Evolutionary conservation across 1,140 invertebrate species (phyloP).

Genomic region (Drosophila tropicalis): DNA sequence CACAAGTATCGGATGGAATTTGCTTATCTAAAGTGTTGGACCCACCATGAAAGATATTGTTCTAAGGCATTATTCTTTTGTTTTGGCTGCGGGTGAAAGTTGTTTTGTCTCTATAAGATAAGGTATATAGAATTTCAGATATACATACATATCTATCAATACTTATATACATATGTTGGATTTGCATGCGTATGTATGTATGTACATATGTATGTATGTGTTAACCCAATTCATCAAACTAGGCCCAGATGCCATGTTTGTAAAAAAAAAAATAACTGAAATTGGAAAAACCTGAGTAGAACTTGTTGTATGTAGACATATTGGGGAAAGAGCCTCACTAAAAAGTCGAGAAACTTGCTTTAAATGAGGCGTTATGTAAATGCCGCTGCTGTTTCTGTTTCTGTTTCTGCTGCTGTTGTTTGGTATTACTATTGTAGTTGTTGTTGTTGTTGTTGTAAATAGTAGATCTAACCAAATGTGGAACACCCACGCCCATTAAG

Average conservation of each 20-base stretch:
- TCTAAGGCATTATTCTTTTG: background rate
- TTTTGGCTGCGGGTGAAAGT: slow-evolving; percentile 29
- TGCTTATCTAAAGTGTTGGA: slow-evolving; percentile 9
- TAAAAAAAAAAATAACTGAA: slow-evolving; percentile 24
- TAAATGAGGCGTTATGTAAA: slow-evolving; percentile 59
- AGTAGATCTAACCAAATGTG: slow-evolving; percentile 59
- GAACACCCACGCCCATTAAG: slow-evolving; percentile 52
- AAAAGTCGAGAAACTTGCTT: slow-evolving; percentile 46
- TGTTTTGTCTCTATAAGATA: slow-evolving; percentile 23
- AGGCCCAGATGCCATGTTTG: slow-evolving; percentile 40
- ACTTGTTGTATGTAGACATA: slow-evolving; percentile 38
- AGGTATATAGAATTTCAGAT: background rate
- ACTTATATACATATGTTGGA: background rate
- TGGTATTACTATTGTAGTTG: slow-evolving; percentile 2
- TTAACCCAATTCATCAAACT: slow-evolving; percentile 40
- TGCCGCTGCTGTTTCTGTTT: slow-evolving; percentile 11
- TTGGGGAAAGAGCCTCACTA: slow-evolving; percentile 36
- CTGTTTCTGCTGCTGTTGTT: background rate
- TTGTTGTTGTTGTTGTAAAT: slow-evolving; percentile 47
- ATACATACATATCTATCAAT: background rate
- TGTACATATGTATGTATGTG: slow-evolving; percentile 40
- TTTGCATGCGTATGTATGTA: background rate
- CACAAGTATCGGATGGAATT: slow-evolving; percentile 2
- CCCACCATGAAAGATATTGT: slow-evolving; percentile 5
- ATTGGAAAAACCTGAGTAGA: slow-evolving; percentile 36